Base-by-base conservation (phyloP, 2,888 invertebrate species). In the Tortricodes alternella region DNA sequence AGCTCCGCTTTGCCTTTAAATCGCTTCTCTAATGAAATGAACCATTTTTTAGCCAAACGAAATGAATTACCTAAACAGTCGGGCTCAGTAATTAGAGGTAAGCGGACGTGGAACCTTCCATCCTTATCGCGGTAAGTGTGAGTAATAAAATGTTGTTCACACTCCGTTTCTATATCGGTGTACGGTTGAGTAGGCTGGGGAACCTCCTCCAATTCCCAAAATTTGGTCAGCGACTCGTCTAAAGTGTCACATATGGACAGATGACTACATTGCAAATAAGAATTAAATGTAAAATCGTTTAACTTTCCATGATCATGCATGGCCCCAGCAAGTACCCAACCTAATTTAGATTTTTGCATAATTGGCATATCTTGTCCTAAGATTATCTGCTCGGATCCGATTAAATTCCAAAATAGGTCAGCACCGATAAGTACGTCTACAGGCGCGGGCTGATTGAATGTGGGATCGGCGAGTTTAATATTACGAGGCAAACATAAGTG, bases 391-490 rank as follows among this genome's bases (percentile, higher is more conserved):
- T 46, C 29, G 4, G 43, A 18, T 13, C 38, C 53, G 7, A 50
- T 9, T 1, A 52, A n/a, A n/a, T 52, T 16, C 44, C 52, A 43
- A 41, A 43, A 52, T 1, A 44, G 9, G 13, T 53, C 51, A 18
- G 43, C 51, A 7, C 43, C 35, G 3, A 51, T 18, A 5, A 51
- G 13, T 6, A 51, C 11, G 11, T 53, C 44, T n/a, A 53, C 19
- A 4, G 35, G 44, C 13, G 44, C 24, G 8, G 53, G 53, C 18
- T 32, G 16, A 38, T 53, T 23, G 29, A 53, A 53, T 8, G 34
- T 15, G 9, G 53, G 53, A 11, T 44, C 53, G 0, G 53, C 16
- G 4, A 46, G 11, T 13, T 34, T 35, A 21, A 46, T 46, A 9
- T 35, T 19, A 4, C 9, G 19, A 9, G 37, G 37, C 5, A 37